Evolutionary conservation across 1,140 invertebrate genomes (phyloP).

Genomic region (Aphaenogaster rudis): DNA sequence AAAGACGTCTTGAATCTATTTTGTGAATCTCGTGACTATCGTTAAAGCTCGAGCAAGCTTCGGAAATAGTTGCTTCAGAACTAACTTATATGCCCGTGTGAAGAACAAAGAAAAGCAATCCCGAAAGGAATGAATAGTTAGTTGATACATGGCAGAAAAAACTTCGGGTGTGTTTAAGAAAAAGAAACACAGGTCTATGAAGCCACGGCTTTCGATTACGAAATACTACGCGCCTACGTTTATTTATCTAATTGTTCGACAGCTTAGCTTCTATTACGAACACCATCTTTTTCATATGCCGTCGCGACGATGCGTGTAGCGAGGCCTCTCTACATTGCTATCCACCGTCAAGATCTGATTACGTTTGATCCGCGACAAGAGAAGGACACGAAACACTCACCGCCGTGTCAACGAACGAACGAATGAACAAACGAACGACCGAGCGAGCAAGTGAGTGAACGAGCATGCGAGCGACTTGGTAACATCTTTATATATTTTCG

Average conservation of each 20-base stretch:
- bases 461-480: constrained; percentile 42
- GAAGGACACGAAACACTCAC: constrained; percentile 40
- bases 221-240: constrained; percentile 31
- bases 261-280: constrained; percentile 37
- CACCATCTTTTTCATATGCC: constrained; percentile 15
- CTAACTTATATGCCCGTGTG: background rate
- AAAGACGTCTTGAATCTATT: background rate
- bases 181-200: constrained; percentile 13
- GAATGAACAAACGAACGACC: background rate
- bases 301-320: background rate
- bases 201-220: background rate
- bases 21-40: background rate
- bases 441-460: constrained; percentile 6
- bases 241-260: constrained; percentile 32
- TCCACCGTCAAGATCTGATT: constrained; percentile 42
- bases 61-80: constrained; percentile 39
- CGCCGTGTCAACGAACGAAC: background rate
- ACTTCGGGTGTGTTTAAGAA: constrained; percentile 50
- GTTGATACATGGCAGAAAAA: constrained; percentile 46
- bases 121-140: constrained; percentile 66
- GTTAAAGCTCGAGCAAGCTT: background rate
- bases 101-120: constrained; percentile 48
- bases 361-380: constrained; percentile 18
- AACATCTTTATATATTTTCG: constrained; percentile 23
- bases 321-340: constrained; percentile 5